phyloP scores from a whole-genome alignment of 2,113 vertebrate species.

The Catharus bicknelli region DNA sequence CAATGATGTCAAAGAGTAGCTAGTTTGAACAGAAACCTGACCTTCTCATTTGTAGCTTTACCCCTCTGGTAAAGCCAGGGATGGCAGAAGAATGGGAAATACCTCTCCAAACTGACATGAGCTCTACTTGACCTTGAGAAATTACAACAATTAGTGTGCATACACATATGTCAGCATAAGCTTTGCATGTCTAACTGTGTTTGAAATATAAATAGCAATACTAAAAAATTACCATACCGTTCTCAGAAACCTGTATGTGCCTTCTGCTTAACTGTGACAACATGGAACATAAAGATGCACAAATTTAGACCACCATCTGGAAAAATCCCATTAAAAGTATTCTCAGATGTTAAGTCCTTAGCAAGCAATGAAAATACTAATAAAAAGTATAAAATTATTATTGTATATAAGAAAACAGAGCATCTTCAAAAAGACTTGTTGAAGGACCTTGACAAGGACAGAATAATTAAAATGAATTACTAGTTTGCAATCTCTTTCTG shows the following conservation, averaged over 20 bases:
- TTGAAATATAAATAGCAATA: not conserved
- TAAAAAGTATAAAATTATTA: not conserved
- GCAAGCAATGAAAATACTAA: not conserved
- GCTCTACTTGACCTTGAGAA: not conserved
- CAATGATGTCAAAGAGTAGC: not conserved
- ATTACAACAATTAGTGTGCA: not conserved
- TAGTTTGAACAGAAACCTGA: not conserved
- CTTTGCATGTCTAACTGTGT: not conserved
- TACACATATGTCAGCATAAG: not conserved
- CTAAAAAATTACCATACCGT: not conserved
- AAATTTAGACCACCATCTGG: constrained; percentile 7
- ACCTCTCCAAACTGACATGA: accelerated
- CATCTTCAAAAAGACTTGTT: not conserved
- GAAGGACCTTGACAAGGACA: not conserved
- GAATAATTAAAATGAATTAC: not conserved
- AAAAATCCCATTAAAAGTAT: not conserved
- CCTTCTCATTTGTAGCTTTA: not conserved
- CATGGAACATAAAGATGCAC: not conserved
- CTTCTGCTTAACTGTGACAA: not conserved
- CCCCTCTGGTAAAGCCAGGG: not conserved
- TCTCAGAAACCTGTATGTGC: not conserved
- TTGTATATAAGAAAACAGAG: not conserved
- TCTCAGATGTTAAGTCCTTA: not conserved
- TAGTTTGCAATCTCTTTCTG: not conserved
- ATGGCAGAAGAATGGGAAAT: not conserved